Percentiles rank a stretch among this genome's conserved stretches.
Evolutionary conservation across 2,113 vertebrate genomes (phyloP).

Genomic region (Sebastes schlegelii): DNA sequence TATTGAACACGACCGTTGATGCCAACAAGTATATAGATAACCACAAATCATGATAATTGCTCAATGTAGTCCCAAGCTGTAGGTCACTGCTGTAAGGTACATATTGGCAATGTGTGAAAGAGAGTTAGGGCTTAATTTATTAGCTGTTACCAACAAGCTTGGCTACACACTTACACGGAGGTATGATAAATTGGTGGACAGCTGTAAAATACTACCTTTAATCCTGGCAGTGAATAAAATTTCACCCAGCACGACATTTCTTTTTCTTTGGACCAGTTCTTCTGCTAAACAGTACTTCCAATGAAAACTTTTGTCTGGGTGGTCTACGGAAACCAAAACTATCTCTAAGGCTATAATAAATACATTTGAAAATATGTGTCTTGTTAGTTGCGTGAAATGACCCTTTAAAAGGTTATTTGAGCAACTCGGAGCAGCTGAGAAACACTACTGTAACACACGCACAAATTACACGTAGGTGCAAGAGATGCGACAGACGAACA

Average conservation of each 20-base stretch:
- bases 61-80: neutral
- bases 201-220: constrained; percentile 1
- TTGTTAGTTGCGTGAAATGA: neutral
- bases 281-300: neutral
- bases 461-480: constrained; percentile 56
- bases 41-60: neutral
- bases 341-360: neutral
- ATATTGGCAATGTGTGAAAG: neutral
- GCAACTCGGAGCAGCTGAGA: constrained; percentile 3
- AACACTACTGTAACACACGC: constrained; percentile 31
- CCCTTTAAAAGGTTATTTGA: neutral
- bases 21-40: neutral
- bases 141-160: neutral
- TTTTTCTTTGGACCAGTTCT: neutral
- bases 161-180: neutral
- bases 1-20: neutral
- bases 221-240: neutral
- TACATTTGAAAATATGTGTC: neutral
- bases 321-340: neutral
- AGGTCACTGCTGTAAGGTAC: neutral
- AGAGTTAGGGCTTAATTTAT: neutral
- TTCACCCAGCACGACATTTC: neutral
- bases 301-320: neutral
- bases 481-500: constrained; percentile 43
- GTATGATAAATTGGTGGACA: neutral